Evolutionary conservation across 2,113 vertebrate genomes (phyloP), one percentile per base, ranked within the genome.

Genomic region (Carassius auratus): DNA sequence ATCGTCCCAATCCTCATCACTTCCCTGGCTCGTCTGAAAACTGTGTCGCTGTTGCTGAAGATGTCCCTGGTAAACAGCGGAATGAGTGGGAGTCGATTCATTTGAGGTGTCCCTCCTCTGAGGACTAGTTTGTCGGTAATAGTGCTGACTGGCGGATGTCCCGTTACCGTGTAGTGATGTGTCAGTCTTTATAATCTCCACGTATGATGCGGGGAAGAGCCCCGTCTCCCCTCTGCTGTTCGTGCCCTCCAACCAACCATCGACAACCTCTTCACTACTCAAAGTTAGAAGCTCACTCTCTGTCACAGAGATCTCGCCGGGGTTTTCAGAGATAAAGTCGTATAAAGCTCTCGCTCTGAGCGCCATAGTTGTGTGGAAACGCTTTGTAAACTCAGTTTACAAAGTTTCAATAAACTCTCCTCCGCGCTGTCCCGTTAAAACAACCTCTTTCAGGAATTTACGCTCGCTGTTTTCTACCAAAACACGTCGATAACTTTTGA

Each of bases 1-100:
- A 1, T 99, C 97, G 71, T 99, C 98, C 97, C 97, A 99, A 90
- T 99, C 97, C 23, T 99, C 97, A 9, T 99, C 97, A 26, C 97
- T 98, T 82, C 96, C 97, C 87, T 96, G 97, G 90, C 96, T 97
- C 84, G 95, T 94, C 90, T 96, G 95, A 88, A 94, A 95, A 66
- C 42, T 79, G 55, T 62, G 79, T 62, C 88, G 90, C 85, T 92
- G 89, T 84, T 88, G 88, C 81, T 89, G 92, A 87, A 92, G 75
- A 88, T 93, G 83, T 76, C 94, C 45, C 76, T 91, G 86, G 33
- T 91, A 85, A 21, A 92, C 88, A 3, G 57, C 33, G 0, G 93
- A 66, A 84, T 92, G 93, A 84, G 87, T 90, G 1, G 94, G 87
- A 2, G 90, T 88, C 69, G 86, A 88, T 71, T 87, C 87, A 81